These are phyloP conservation scores for Asobara japonica DNA, from an alignment of 1,140 invertebrate genomes.

Conservation along the genomic window DNA sequence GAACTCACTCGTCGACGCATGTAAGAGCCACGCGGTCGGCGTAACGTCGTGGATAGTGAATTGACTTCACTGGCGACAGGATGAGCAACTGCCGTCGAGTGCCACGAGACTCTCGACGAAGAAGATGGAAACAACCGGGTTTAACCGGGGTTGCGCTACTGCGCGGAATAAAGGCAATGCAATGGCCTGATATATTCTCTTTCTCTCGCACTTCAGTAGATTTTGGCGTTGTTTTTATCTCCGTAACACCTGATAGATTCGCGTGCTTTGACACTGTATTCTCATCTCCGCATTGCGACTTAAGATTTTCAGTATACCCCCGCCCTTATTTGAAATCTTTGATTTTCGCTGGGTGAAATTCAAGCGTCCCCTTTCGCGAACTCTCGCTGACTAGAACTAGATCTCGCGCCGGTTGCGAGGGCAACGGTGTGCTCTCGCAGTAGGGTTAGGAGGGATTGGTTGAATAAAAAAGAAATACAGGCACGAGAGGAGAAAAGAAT, in stretches of 20 bases:
- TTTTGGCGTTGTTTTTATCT: not conserved
- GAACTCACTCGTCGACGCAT: conserved; percentile 28
- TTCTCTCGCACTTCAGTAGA: not conserved
- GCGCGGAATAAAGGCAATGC: not conserved
- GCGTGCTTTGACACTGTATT: not conserved
- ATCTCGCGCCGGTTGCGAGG: not conserved
- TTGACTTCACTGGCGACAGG: conserved; percentile 31
- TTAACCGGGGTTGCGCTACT: not conserved
- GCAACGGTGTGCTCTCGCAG: not conserved
- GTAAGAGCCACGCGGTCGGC: conserved; percentile 37
- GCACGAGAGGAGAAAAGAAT: not conserved
- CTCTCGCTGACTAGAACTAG: not conserved
- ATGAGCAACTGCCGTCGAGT: conserved; percentile 16
- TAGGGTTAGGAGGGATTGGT: not conserved
- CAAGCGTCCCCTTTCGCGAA: conserved; percentile 4
- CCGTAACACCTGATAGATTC: conserved; percentile 29
- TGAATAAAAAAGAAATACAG: conserved; percentile 23
- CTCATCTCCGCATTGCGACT: not conserved
- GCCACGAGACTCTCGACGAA: conserved; percentile 5
- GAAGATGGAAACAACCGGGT: not conserved
- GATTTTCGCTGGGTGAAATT: not conserved
- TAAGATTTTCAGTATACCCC: not conserved
- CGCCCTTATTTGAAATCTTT: not conserved
- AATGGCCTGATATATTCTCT: not conserved
- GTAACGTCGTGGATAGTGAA: conserved; percentile 24